These are phyloP conservation scores for Stylophora pistillata DNA, from an alignment of 64 coral and sea anemone genomes.

Conservation along the genomic window DNA sequence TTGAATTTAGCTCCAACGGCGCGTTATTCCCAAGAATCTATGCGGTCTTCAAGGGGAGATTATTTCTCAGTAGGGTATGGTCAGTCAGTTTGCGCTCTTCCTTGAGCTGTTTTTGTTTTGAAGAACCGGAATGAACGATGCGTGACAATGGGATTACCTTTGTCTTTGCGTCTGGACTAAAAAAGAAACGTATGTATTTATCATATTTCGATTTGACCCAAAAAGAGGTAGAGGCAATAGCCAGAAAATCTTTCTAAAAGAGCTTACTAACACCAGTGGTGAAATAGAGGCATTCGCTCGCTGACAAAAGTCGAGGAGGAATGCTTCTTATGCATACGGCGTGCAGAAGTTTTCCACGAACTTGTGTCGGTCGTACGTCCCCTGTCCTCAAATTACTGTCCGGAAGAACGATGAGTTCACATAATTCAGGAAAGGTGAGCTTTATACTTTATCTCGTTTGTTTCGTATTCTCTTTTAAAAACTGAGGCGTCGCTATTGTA, in stretches of 20 bases:
- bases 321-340: too few relatives aligned
- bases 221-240: too few relatives aligned
- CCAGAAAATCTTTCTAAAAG: too few relatives aligned
- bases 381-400: not conserved
- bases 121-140: not conserved
- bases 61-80: not conserved
- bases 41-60: not conserved
- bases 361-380: not conserved
- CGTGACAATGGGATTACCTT: too few relatives aligned
- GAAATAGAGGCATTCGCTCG: too few relatives aligned
- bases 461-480: not conserved
- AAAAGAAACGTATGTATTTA: not conserved
- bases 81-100: not conserved
- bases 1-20: constrained; percentile 48
- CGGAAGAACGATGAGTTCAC: constrained; percentile 20
- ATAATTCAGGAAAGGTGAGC: constrained; percentile 3
- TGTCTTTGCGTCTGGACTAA: not conserved
- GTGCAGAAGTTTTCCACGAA: too few relatives aligned
- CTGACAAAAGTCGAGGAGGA: too few relatives aligned
- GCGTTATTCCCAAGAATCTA: constrained; percentile 1
- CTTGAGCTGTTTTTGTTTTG: not conserved
- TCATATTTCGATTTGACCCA: not conserved
- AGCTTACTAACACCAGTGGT: too few relatives aligned
- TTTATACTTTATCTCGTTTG: not conserved
- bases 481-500: not conserved